These are phyloP conservation scores for Vultur gryphus DNA, from an alignment of 2,797 vertebrate species.

Conservation along the genomic window DNA sequence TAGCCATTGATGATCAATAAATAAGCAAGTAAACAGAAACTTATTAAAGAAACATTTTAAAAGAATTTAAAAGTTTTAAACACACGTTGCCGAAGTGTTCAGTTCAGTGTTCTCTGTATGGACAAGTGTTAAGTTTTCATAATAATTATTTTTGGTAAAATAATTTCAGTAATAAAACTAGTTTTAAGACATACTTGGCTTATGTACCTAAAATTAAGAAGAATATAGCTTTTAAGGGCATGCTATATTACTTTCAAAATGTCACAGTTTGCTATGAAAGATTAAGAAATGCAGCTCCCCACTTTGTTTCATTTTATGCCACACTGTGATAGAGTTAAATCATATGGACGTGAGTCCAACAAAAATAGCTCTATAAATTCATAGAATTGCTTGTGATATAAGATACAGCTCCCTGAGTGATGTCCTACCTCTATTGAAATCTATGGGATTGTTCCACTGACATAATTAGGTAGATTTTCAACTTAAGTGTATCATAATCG, in stretches of 20 bases:
- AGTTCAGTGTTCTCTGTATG: neutral
- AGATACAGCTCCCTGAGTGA: neutral
- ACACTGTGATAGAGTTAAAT: neutral
- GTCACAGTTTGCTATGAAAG: neutral
- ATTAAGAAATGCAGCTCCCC: neutral
- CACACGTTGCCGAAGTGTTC: neutral
- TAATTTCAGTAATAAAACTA: neutral
- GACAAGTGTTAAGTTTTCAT: neutral
- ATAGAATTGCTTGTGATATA: neutral
- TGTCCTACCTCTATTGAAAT: neutral
- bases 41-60: neutral
- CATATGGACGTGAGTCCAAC: neutral
- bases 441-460: neutral
- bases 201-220: neutral
- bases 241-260: neutral
- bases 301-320: neutral
- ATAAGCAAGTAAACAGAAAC: neutral
- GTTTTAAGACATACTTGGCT: neutral
- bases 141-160: neutral
- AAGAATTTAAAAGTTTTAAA: neutral
- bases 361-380: neutral
- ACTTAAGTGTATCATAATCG: neutral
- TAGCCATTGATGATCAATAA: neutral
- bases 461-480: neutral
- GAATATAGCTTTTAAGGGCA: neutral